phyloP scores from a whole-genome alignment of 2,888 invertebrate species.

The Leucozona laternaria region DNA sequence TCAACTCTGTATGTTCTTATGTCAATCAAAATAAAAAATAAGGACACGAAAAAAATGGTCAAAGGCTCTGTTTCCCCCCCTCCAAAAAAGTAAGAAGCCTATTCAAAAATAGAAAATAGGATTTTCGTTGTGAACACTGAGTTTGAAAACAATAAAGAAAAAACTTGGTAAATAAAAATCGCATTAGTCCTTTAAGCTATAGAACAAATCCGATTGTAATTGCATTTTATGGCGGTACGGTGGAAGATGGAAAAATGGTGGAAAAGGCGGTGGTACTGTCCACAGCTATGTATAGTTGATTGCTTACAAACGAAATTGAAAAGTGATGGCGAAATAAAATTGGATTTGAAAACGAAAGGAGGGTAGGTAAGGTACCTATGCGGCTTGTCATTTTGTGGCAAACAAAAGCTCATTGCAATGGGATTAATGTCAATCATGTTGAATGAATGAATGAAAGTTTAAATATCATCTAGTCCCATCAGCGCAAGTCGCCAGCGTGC shows the following conservation, averaged over 20 bases:
- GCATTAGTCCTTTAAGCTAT: constrained; percentile 26
- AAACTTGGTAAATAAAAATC: constrained; percentile 31
- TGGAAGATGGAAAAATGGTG: not conserved
- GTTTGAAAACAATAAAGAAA: not conserved
- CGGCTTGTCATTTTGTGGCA: constrained; percentile 28
- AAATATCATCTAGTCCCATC: too few species aligned
- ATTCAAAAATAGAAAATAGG: not conserved
- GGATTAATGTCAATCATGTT: constrained; percentile 37
- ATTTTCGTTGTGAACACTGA: not conserved
- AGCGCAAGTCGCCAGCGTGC: too few species aligned
- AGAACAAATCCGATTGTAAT: constrained; percentile 31
- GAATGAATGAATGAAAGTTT: constrained; percentile 6
- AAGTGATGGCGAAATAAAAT: constrained; percentile 20
- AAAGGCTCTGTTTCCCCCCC: not conserved
- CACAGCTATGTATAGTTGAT: not conserved
- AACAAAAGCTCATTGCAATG: constrained; percentile 16
- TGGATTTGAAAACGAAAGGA: constrained; percentile 21
- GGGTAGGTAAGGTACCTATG: too few species aligned
- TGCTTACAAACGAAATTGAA: constrained; percentile 9
- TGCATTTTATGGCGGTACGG: constrained; percentile 9
- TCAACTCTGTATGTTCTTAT: not conserved
- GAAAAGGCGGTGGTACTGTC: not conserved
- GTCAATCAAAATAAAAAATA: not conserved
- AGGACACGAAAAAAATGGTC: not conserved
- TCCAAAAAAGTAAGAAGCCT: not conserved